phyloP scores from a whole-genome alignment of 2,113 vertebrate genomes.

The Myiagra hebetior region DNA sequence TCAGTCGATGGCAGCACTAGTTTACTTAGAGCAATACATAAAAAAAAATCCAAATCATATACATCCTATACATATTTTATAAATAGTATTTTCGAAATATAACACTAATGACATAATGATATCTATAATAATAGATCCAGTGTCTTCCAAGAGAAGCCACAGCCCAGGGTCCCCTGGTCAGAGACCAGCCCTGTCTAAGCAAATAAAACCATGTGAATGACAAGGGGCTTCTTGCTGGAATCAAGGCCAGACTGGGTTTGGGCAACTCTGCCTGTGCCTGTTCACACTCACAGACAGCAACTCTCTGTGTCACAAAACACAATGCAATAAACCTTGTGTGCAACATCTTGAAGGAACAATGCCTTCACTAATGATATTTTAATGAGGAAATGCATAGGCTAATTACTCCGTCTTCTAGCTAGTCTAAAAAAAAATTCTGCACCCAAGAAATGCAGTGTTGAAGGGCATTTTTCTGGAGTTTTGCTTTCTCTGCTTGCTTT shows the following conservation, averaged over 20 bases:
- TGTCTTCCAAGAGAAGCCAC: not conserved
- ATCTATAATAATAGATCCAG: not conserved
- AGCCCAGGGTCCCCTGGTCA: not conserved
- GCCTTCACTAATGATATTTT: conserved; percentile 71
- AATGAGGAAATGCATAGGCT: conserved; percentile 69
- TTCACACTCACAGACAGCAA: not conserved
- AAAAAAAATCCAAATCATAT: not conserved
- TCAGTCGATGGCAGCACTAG: not conserved
- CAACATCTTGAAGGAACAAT: conserved; percentile 65
- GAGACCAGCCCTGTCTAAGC: not conserved
- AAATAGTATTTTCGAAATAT: not conserved
- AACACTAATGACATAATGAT: not conserved
- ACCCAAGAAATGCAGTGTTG: not conserved
- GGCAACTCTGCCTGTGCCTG: not conserved
- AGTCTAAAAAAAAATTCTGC: conserved; percentile 23
- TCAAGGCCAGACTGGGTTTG: not conserved
- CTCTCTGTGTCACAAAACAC: conserved; percentile 27
- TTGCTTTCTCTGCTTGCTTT: not conserved
- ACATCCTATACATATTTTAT: not conserved
- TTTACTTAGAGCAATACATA: not conserved
- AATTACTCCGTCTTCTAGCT: conserved; percentile 62
- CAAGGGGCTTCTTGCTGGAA: not conserved
- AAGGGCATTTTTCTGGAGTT: not conserved
- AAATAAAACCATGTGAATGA: not conserved
- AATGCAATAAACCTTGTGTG: conserved; percentile 43